phyloP scores from a whole-genome alignment of 2,888 invertebrate genomes.

The Luperina testacea region DNA sequence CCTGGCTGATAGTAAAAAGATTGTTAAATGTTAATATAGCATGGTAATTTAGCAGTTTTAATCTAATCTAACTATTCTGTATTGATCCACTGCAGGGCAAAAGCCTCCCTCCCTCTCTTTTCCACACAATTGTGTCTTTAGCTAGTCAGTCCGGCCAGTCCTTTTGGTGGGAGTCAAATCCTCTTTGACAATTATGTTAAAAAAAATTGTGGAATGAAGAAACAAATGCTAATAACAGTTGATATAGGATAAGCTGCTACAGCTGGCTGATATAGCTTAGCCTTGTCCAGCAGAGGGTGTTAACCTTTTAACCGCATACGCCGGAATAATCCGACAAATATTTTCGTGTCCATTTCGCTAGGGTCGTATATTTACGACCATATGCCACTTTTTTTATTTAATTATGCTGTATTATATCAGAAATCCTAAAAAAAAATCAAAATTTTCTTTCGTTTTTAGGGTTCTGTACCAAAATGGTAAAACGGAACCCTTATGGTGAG shows the following conservation, averaged over 20 bases:
- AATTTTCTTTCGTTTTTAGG: no score
- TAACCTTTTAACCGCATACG: neutral
- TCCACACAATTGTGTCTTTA: neutral
- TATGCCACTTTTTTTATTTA: no score
- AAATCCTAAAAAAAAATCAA: no score
- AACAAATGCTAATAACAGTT: neutral
- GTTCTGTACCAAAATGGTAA: no score
- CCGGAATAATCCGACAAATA: no score
- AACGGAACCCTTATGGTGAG: no score
- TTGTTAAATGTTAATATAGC: neutral
- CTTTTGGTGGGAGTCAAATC: neutral
- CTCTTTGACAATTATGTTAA: neutral
- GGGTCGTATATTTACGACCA: no score
- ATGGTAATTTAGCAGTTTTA: neutral
- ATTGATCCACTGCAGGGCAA: neutral
- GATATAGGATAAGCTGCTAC: neutral
- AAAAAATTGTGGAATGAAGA: neutral
- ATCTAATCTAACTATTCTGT: neutral
- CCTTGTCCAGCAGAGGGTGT: neutral
- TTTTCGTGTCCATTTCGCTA: no score
- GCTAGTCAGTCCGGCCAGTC: neutral
- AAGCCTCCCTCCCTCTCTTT: neutral
- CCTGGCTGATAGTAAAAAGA: constrained; percentile 90
- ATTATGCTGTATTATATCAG: no score
- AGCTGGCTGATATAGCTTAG: neutral